A percentile compares a stretch with the other conserved stretches of the same genome.
Conservation (phyloP, 2,888 invertebrate genomes). For the Tridacna crocea region DNA sequence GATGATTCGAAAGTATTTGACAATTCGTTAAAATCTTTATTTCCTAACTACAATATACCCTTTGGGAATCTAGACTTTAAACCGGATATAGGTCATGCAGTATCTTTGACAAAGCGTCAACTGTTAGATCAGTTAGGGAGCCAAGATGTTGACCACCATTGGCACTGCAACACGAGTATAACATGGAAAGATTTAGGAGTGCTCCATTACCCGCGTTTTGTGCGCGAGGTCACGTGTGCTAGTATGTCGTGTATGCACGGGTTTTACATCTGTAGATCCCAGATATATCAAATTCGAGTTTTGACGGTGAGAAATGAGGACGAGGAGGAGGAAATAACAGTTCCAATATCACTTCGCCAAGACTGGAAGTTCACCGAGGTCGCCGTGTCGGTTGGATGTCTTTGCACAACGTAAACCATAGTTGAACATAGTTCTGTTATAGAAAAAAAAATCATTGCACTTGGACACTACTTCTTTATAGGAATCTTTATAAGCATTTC, state of each 20-base stretch:
- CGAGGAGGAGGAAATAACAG: neutral
- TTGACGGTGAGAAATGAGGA: constrained; percentile 14
- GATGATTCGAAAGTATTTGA: neutral
- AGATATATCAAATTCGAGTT: constrained; percentile 7
- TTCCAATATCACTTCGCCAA: constrained; percentile 1
- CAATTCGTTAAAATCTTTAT: neutral
- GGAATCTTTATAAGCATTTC: no score
- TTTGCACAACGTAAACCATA: neutral
- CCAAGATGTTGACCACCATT: constrained; percentile 16
- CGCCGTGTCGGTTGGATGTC: constrained; percentile 23
- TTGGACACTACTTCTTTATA: no score
- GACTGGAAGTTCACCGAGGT: constrained; percentile 20
- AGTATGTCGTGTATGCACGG: constrained; percentile 7
- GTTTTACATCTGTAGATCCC: constrained; percentile 20
- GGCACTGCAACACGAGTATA: constrained; percentile 17
- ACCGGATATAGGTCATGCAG: no score
- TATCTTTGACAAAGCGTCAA: neutral
- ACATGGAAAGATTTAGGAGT: constrained; percentile 19
- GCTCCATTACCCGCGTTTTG: constrained; percentile 20
- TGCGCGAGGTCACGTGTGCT: constrained; percentile 13
- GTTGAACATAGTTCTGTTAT: no score
- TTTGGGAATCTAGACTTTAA: no score
- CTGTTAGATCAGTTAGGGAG: neutral
- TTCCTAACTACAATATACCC: no score
- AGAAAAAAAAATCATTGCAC: no score